phyloP scores from a whole-genome alignment of 2,113 vertebrate species.

The Trematocara nigrifrons region DNA sequence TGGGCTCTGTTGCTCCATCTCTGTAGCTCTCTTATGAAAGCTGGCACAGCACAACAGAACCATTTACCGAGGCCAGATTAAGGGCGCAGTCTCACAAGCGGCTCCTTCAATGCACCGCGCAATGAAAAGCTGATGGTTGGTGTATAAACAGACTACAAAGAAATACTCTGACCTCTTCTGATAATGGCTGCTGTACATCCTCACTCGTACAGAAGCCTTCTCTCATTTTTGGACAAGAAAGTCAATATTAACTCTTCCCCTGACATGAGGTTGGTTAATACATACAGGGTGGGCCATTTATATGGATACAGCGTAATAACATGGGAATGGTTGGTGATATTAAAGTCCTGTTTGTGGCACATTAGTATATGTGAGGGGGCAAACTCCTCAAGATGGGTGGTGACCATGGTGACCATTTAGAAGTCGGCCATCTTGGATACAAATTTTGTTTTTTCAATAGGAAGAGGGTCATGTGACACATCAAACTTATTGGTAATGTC shows the following conservation, averaged over 20 bases:
- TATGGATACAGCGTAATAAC: too few species aligned
- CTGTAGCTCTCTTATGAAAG: constrained; percentile 43
- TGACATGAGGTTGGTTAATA: not conserved
- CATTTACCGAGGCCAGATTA: constrained; percentile 52
- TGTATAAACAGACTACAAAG: not conserved
- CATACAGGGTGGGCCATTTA: not conserved
- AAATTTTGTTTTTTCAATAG: too few species aligned
- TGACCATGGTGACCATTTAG: too few species aligned
- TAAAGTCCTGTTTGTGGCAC: too few species aligned
- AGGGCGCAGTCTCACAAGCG: constrained; percentile 28
- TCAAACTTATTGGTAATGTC: too few species aligned
- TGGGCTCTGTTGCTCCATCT: constrained; percentile 29
- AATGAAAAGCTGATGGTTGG: not conserved
- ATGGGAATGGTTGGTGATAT: too few species aligned
- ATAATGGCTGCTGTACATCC: not conserved
- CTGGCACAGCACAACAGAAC: constrained; percentile 49
- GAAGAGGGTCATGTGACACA: too few species aligned
- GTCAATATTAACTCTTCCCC: not conserved
- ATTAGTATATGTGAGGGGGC: too few species aligned
- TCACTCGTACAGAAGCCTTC: not conserved
- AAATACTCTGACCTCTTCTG: not conserved
- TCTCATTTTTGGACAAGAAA: not conserved
- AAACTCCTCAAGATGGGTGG: too few species aligned
- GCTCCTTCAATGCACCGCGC: not conserved
- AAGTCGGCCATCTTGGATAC: too few species aligned